Base-by-base conservation (phyloP, 1,140 invertebrate species). In the Psix sp. region DNA sequence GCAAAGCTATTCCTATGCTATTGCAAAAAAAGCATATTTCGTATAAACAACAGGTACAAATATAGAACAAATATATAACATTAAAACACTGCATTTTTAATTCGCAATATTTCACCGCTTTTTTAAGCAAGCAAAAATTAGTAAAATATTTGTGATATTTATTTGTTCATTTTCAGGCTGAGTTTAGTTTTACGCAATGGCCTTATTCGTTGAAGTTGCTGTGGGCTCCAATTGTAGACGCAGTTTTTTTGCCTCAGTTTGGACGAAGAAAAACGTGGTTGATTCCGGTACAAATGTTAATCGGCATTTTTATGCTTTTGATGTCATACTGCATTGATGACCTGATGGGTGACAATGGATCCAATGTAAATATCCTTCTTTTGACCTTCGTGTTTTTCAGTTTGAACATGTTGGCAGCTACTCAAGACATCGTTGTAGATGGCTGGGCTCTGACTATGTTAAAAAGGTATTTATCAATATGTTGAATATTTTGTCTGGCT, bases 381-480 rank as follows among this genome's bases (percentile, higher is more conserved):
- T 86, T 99, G 3, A 98, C 97, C n/a, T 5, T 35, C n/a, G 17
- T 96, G 40, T 99, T 99, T 88, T 95, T 99, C 81, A 88, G 91
- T 45, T 88, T 99, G 0, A 99, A 98, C 80, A 98, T 99, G 78
- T 88, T 99, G 43, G 98, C 97, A 9, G 98, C 98, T 1, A 99
- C 98, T 15, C 98, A 99, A 89, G 98, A 99, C 87, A 99, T 99
- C 82, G 98, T 97, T 49, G 98, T 99, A 0, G 98, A 99, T 91
- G 98, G 98, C 2, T 99, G 98, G 98, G 98, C 98, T 1, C 87
- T 99, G 0, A 99, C 98, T 2, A 99, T 99, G 95, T 88, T 99
- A 2, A 95, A 97, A 83, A 94, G 94, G 92, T 86, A 29, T 4
- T 29, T 29, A 24, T 24, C n/a, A n/a, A n/a, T n/a, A n/a, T n/a